Evolutionary conservation across 1,140 invertebrate species (phyloP).

Genomic region (Forficula auricularia): DNA sequence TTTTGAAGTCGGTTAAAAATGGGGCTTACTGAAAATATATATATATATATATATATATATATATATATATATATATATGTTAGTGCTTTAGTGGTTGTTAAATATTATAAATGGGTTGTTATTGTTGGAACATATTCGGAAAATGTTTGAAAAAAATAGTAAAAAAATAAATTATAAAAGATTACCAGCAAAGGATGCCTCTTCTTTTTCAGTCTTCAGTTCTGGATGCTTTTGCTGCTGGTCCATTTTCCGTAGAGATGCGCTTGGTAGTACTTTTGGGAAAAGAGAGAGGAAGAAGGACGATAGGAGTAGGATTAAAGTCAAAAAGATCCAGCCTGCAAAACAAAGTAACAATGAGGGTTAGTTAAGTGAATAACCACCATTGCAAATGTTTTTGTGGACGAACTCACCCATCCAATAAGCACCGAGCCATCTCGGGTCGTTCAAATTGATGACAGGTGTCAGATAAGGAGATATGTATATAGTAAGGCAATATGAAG

Average conservation of each 20-base stretch:
- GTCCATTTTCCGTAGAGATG: slow-evolving; percentile 24
- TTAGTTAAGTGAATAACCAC: too few relatives aligned
- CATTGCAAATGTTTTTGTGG: too few relatives aligned
- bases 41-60: too few relatives aligned
- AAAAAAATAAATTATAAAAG: too few relatives aligned
- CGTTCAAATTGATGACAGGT: slow-evolving; percentile 44
- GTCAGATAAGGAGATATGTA: slow-evolving; percentile 51
- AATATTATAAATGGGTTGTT: too few relatives aligned
- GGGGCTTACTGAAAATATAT: too few relatives aligned
- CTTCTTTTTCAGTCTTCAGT: slow-evolving; percentile 11
- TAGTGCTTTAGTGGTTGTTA: too few relatives aligned
- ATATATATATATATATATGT: too few relatives aligned
- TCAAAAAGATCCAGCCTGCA: slow-evolving; percentile 43
- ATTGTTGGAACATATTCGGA: too few relatives aligned
- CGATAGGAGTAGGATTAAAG: slow-evolving; percentile 30
- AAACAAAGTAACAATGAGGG: neutral
- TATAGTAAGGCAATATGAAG: slow-evolving; percentile 45
- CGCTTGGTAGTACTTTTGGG: slow-evolving; percentile 33
- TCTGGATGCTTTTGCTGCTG: slow-evolving; percentile 8
- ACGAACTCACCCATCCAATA: slow-evolving; percentile 48
- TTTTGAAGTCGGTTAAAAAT: too few relatives aligned
- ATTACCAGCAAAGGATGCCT: neutral
- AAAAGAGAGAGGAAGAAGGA: slow-evolving; percentile 36
- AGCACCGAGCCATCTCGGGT: slow-evolving; percentile 57
- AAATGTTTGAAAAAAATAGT: neutral